These are phyloP conservation scores for Centropus bengalensis DNA, from an alignment of 2,113 vertebrate species.

Conservation along the genomic window DNA sequence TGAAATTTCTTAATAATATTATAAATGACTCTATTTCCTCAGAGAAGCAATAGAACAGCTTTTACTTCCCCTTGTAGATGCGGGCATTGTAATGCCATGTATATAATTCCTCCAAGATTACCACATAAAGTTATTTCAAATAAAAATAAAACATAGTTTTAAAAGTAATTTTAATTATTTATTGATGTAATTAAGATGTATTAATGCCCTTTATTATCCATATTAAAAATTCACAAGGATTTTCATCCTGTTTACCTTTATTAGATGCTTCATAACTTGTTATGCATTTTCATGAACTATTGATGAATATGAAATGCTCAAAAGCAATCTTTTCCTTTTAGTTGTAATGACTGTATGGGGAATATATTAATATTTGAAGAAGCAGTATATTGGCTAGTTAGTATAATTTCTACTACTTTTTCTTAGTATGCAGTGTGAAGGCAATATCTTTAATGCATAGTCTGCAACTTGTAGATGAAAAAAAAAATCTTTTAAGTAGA, in stretches of 20 bases:
- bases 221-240: slow-evolving; percentile 57
- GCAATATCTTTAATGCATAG: not conserved
- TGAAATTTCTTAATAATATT: slow-evolving; percentile 23
- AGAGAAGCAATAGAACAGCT: slow-evolving; percentile 10
- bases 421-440: not conserved
- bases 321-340: slow-evolving; percentile 33
- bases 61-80: slow-evolving; percentile 5
- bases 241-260: slow-evolving; percentile 58
- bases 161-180: slow-evolving; percentile 61
- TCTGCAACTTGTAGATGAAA: not conserved
- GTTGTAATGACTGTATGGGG: slow-evolving; percentile 29
- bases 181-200: slow-evolving; percentile 51
- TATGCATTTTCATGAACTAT: slow-evolving; percentile 50
- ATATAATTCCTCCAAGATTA: slow-evolving; percentile 32
- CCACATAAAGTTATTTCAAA: slow-evolving; percentile 24
- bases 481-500: not conserved
- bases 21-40: slow-evolving; percentile 42
- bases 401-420: slow-evolving; percentile 8
- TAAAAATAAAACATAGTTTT: slow-evolving; percentile 60
- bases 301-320: slow-evolving; percentile 40
- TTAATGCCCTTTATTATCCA: slow-evolving; percentile 49
- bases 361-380: slow-evolving; percentile 66
- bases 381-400: slow-evolving; percentile 20
- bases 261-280: slow-evolving; percentile 56
- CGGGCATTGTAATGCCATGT: not conserved